A percentile compares a stretch with the other conserved stretches of the same genome.
phyloP scores from a whole-genome alignment of 2,113 vertebrate species.

The Tragelaphus buxtoni region DNA sequence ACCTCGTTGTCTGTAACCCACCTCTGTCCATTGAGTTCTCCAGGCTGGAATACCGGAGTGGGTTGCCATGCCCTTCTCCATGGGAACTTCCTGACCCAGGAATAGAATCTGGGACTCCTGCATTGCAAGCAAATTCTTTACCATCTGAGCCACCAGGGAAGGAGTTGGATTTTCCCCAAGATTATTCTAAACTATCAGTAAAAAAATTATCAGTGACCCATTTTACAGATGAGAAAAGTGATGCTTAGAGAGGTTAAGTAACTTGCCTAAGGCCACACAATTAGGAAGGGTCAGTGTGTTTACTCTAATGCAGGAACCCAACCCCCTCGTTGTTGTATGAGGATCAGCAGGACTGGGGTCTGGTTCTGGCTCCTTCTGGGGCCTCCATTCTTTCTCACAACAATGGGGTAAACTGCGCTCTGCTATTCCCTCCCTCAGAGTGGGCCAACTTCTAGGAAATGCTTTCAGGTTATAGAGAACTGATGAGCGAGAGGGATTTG shows the following conservation, averaged over 20 bases:
- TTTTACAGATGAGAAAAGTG: background rate
- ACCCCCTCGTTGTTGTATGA: background rate
- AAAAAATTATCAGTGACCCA: background rate
- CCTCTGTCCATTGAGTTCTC: background rate
- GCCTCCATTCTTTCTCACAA: background rate
- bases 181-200: background rate
- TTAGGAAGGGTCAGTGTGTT: background rate
- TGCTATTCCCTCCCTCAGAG: background rate
- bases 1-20: background rate
- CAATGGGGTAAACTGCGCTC: fast-evolving
- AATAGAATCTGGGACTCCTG: background rate
- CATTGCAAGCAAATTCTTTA: background rate
- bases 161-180: background rate
- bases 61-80: background rate
- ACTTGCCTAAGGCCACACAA: background rate
- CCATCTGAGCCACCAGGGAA: background rate
- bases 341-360: background rate
- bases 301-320: background rate
- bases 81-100: background rate
- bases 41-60: background rate
- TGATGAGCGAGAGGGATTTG: background rate
- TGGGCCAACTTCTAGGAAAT: background rate
- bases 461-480: background rate
- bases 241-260: background rate
- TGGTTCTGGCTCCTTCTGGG: background rate